Conservation (phyloP, 2,888 invertebrate species). For the Allygus modestus region DNA sequence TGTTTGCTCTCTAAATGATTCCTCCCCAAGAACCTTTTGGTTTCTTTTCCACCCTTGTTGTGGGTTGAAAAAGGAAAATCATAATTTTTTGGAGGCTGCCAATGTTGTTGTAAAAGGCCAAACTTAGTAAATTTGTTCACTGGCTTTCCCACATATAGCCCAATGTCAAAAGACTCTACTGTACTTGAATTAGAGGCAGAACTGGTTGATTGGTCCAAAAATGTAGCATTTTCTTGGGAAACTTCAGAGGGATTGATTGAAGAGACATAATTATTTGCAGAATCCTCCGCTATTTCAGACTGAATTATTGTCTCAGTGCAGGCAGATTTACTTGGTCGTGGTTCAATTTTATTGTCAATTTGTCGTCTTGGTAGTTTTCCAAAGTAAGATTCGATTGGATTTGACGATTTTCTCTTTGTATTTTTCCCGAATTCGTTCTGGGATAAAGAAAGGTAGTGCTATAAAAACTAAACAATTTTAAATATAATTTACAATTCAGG, state of each 20-base stretch:
- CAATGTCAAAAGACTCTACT: background rate
- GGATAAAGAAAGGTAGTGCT: no score
- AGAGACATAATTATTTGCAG: no score
- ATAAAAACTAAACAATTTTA: no score
- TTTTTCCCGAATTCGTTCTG: background rate
- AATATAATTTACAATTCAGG: no score
- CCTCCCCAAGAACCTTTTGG: conserved; percentile 2
- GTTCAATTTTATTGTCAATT: background rate
- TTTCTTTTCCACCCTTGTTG: conserved; percentile 45
- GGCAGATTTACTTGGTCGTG: background rate
- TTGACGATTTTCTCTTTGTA: background rate
- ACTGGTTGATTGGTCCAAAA: background rate
- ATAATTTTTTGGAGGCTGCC: conserved; percentile 32
- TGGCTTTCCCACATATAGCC: background rate
- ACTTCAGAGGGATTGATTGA: no score
- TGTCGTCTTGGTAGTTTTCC: background rate
- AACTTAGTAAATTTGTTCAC: conserved; percentile 17
- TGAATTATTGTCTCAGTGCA: background rate
- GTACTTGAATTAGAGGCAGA: background rate
- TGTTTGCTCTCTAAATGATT: conserved; percentile 19
- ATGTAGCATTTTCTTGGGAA: background rate
- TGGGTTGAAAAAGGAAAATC: background rate
- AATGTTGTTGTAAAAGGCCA: conserved; percentile 20
- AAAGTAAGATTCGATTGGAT: background rate
- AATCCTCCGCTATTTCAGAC: no score